Percentiles rank a stretch among this genome's conserved stretches.
phyloP scores from a whole-genome alignment of 2,797 vertebrate genomes.

The Onychomys arenicola region DNA sequence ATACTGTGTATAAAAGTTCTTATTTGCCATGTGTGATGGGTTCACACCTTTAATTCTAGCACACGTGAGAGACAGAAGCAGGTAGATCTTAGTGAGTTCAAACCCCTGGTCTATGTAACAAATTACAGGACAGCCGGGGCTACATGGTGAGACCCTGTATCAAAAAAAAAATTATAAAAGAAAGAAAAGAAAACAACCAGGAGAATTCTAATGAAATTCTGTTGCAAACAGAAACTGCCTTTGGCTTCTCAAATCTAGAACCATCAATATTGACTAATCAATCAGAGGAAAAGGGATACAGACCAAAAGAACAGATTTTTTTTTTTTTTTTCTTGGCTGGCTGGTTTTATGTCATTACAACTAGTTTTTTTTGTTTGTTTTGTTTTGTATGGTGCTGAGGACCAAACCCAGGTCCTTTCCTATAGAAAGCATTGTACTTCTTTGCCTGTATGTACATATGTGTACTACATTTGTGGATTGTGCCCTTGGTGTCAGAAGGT shows the following conservation, averaged over 20 bases:
- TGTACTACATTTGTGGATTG: not conserved
- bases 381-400: not conserved
- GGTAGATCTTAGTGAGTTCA: not conserved
- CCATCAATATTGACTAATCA: not conserved
- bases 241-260: not conserved
- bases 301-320: not conserved
- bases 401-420: not conserved
- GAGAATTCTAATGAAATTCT: not conserved
- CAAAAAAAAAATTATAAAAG: not conserved
- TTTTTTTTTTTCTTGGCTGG: not conserved
- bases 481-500: not conserved
- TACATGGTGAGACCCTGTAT: not conserved
- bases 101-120: not conserved
- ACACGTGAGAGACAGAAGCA: not conserved
- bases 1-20: not conserved
- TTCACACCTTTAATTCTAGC: not conserved
- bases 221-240: not conserved
- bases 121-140: not conserved
- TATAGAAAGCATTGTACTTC: not conserved
- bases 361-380: not conserved
- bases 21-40: not conserved
- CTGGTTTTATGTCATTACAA: not conserved
- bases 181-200: too few species aligned
- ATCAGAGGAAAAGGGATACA: not conserved
- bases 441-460: not conserved